These are phyloP conservation scores for Asarcornis scutulata DNA, from an alignment of 2,113 vertebrate species.

Conservation along the genomic window DNA sequence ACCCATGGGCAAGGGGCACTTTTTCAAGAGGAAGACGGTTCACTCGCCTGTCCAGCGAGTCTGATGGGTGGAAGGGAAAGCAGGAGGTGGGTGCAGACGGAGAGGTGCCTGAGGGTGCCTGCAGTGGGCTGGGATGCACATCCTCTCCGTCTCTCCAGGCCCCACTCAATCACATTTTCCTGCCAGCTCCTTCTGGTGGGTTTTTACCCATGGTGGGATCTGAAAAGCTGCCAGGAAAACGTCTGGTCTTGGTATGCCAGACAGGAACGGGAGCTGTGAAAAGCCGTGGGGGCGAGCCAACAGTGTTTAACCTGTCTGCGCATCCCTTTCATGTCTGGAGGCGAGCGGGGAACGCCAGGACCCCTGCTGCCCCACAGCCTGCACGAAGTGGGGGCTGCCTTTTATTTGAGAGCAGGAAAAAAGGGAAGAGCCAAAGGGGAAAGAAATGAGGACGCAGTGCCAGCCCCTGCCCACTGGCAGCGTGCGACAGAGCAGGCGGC, in stretches of 20 bases:
- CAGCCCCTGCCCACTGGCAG: no score
- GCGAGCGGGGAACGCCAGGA: neutral
- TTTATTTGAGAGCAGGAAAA: neutral
- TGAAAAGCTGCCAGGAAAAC: neutral
- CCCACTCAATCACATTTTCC: neutral
- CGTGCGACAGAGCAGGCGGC: neutral
- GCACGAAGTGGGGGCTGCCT: neutral
- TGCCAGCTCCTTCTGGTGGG: no score
- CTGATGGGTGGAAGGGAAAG: neutral
- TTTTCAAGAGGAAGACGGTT: neutral
- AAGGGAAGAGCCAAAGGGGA: neutral
- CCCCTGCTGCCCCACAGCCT: neutral
- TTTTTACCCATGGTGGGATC: neutral
- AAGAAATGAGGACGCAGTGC: neutral
- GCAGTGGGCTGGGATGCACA: fast-evolving
- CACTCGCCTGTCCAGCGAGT: neutral
- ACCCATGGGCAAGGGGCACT: neutral
- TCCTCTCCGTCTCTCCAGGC: neutral
- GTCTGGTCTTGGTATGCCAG: neutral
- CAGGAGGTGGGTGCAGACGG: neutral
- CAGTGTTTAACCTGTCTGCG: neutral
- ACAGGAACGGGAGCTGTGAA: neutral
- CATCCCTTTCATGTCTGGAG: neutral
- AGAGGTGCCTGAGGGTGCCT: neutral
- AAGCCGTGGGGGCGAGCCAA: neutral